Evolutionary conservation across 2,888 invertebrate species (phyloP).

Genomic region (Villa cingulata): DNA sequence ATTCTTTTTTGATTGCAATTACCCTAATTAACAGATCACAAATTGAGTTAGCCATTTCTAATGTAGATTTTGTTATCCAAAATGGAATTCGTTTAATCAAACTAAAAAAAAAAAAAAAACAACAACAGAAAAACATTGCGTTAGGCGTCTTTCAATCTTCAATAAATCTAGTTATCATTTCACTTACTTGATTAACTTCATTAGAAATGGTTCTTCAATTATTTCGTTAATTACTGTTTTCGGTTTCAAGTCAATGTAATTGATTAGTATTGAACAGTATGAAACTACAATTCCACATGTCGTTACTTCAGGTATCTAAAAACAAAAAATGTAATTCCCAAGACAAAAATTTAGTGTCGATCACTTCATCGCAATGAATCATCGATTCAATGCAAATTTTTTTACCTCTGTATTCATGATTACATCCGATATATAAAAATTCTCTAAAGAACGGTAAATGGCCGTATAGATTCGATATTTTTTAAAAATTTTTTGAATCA

Average conservation of each 20-base stretch:
- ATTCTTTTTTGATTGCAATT: conserved; percentile 19
- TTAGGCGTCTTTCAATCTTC: no score
- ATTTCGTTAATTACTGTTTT: conserved; percentile 1
- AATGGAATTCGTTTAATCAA: conserved; percentile 7
- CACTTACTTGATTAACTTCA: conserved; percentile 9
- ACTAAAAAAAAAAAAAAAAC: conserved; percentile 3
- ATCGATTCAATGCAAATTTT: no score
- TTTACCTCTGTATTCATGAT: conserved; percentile 1
- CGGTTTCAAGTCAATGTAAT: conserved; percentile 9
- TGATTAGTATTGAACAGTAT: conserved; percentile 13
- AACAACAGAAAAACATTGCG: no score
- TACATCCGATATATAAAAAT: conserved; percentile 10
- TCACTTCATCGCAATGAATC: no score
- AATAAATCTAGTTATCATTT: background rate
- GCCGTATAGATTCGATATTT: conserved; percentile 11
- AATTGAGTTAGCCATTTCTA: conserved; percentile 23
- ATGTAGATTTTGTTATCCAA: conserved; percentile 18
- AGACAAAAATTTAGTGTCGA: no score
- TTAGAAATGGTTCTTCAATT: conserved; percentile 3
- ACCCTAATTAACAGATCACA: conserved; percentile 26
- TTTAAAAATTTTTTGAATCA: conserved; percentile 10
- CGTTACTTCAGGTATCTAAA: conserved; percentile 4
- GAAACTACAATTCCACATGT: conserved; percentile 12
- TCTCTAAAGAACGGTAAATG: conserved; percentile 7
- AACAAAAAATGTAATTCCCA: background rate